Evolutionary conservation across 2,888 invertebrate species (phyloP), one percentile per base, ranked within the genome.

Genomic region (Neocrepidodera transversa): DNA sequence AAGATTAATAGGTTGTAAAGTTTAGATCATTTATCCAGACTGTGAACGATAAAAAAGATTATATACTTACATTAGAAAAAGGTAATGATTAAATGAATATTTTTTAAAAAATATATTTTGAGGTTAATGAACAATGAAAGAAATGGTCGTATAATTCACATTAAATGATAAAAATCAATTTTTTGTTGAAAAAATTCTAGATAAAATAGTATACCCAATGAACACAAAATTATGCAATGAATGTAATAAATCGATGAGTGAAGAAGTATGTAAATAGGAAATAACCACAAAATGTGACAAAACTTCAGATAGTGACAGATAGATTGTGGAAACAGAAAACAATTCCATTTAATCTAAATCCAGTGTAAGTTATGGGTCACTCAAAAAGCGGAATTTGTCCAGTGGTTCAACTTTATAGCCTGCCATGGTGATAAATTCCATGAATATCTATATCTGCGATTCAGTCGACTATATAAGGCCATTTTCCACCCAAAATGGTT

Each of bases 351-450:
- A 45, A 45, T 10, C 14, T 4, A 28, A 26, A 45, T 26, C 28
- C 45, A 23, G 14, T 18, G 28, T 18, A 28, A 13, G 45, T 45
- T 45, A 45, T 45, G 45, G 28, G 23, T 26, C 13, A 26, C 26
- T 45, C 45, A 45, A 45, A 45, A 45, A 45, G 45, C 45, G 45
- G 45, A 45, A 45, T 45, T 45, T 45, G 45, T 45, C 45, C 45
- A 45, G 7, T 14, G 45, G 23, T 45, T 45, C 45, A 28, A 45
- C 16, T 38, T 38, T 38, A 38, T 38, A 38, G 38, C 7, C 14
- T 14, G 17, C 13, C 32, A n/a, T n/a, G 32, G 38, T 38, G 38
- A 45, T 45, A 45, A 45, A 45, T 45, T 45, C 45, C 45, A 45
- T 45, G 45, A 28, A 45, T 45, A 45, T 45, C 45, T 45, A 45